phyloP scores from a whole-genome alignment of 2,113 vertebrate genomes.

The Osmerus eperlanus region DNA sequence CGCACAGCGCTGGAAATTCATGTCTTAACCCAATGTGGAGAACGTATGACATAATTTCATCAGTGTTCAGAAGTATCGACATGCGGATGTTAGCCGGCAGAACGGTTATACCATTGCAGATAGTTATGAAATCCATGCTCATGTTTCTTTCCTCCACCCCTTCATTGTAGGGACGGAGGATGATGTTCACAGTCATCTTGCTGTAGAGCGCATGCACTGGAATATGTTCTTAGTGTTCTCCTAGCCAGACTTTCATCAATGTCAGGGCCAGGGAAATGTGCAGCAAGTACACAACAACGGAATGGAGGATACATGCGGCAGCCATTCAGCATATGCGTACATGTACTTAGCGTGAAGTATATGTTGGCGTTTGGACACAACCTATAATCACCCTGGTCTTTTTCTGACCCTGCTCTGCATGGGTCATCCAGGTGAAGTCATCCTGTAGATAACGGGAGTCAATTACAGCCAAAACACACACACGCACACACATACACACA shows the following conservation, averaged over 20 bases:
- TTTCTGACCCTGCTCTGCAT: not conserved
- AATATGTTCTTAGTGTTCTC: too few species aligned
- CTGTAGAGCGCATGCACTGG: too few species aligned
- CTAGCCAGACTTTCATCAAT: not conserved
- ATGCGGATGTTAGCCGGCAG: slow-evolving; percentile 22
- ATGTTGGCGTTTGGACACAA: too few species aligned
- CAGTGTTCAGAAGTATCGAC: slow-evolving; percentile 37
- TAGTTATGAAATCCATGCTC: not conserved
- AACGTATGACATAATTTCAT: slow-evolving; percentile 42
- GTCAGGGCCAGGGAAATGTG: too few species aligned
- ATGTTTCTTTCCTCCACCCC: not conserved
- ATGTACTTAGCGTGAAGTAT: too few species aligned
- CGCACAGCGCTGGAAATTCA: slow-evolving; percentile 33
- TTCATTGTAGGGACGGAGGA: not conserved
- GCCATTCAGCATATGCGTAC: too few species aligned
- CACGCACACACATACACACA: not conserved
- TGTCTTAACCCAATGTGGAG: slow-evolving; percentile 35
- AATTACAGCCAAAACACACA: slow-evolving; percentile 19
- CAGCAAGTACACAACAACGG: too few species aligned
- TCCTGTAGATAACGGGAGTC: slow-evolving; percentile 25
- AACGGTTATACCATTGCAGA: not conserved
- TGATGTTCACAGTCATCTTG: too few species aligned
- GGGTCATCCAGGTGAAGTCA: slow-evolving; percentile 21
- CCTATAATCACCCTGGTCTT: not conserved
- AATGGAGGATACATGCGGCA: too few species aligned